phyloP scores from a whole-genome alignment of 2,888 invertebrate species.

The Agrilus biguttatus region DNA sequence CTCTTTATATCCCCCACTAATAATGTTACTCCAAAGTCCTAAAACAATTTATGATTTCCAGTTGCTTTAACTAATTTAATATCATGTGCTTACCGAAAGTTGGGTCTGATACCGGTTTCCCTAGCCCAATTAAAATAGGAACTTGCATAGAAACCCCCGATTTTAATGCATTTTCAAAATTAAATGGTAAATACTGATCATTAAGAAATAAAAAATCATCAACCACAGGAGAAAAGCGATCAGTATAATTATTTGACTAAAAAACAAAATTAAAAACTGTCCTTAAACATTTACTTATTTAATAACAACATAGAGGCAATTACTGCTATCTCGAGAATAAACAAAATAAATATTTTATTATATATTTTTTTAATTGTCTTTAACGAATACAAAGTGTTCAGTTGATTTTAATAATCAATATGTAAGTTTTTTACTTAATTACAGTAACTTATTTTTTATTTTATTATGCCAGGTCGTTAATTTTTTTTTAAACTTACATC shows the following conservation, averaged over 20 bases:
- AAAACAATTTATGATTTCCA: slow-evolving; percentile 18
- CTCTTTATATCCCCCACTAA: slow-evolving; percentile 37
- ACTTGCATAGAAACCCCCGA: slow-evolving; percentile 40
- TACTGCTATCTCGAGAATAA: too few relatives aligned
- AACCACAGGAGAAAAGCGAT: slow-evolving; percentile 45
- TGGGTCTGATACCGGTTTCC: slow-evolving; percentile 34
- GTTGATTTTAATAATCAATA: slow-evolving; percentile 1
- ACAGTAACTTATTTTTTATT: too few relatives aligned
- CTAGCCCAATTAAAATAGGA: slow-evolving; percentile 52
- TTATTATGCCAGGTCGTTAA: too few relatives aligned
- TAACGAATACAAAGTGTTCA: too few relatives aligned
- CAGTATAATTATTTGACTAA: slow-evolving; percentile 43
- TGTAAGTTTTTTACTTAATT: neutral
- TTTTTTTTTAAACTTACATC: slow-evolving; percentile 21
- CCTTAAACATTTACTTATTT: neutral
- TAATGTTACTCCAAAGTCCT: slow-evolving; percentile 45
- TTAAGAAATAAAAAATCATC: slow-evolving; percentile 45
- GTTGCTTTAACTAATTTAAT: neutral
- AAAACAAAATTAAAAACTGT: slow-evolving; percentile 11
- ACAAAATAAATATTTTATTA: too few relatives aligned
- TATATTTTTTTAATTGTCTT: slow-evolving; percentile 2
- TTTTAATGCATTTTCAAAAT: slow-evolving; percentile 38
- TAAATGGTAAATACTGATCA: slow-evolving; percentile 44
- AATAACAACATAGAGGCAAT: too few relatives aligned
- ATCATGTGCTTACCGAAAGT: slow-evolving; percentile 15